Percentiles rank a stretch among this genome's conserved stretches.
These are phyloP conservation scores for Therioaphis trifolii DNA, from an alignment of 2,888 invertebrate species.

Conservation along the genomic window DNA sequence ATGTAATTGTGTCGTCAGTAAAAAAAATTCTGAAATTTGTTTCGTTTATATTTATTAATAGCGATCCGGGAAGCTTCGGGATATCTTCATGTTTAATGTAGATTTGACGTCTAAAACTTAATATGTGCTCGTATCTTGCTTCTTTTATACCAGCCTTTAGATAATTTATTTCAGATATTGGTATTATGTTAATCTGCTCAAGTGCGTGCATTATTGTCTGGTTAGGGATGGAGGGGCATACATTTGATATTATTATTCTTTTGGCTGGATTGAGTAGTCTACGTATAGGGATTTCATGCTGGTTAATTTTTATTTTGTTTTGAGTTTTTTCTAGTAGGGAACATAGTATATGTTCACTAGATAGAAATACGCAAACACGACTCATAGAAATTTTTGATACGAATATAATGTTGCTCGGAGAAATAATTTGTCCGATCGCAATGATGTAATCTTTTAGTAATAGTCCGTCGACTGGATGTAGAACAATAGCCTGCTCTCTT, in stretches of 20 bases:
- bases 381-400: slow-evolving; percentile 1
- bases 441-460: neutral
- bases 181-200: neutral
- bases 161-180: neutral
- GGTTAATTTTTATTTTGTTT: neutral
- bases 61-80: neutral
- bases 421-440: neutral
- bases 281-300: neutral
- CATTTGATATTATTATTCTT: neutral
- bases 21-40: neutral
- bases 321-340: neutral
- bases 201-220: neutral
- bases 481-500: no score
- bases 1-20: no score
- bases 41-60: neutral
- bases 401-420: slow-evolving; percentile 4
- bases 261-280: no score
- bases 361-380: slow-evolving; percentile 1
- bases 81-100: slow-evolving; percentile 13
- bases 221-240: neutral
- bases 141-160: neutral
- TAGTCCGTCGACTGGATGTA: slow-evolving; percentile 5
- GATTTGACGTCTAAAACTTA: neutral
- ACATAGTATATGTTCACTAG: neutral
- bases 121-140: neutral